These are phyloP conservation scores for Conus ventricosus DNA, from an alignment of 1,140 invertebrate genomes.

Conservation along the genomic window DNA sequence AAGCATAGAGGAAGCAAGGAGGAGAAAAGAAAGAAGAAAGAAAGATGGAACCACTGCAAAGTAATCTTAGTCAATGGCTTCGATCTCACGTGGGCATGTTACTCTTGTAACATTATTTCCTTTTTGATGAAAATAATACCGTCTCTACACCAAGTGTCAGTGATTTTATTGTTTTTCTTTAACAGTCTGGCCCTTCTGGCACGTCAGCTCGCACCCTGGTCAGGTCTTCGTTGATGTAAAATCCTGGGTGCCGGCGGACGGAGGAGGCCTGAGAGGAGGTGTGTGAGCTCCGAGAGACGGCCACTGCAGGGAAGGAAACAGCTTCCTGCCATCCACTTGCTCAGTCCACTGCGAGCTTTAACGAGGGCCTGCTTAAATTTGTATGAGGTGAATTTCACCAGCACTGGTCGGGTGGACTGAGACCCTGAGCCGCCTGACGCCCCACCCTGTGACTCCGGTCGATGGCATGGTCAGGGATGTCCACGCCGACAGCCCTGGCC, in stretches of 20 bases:
- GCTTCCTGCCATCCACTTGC: background rate
- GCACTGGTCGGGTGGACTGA: background rate
- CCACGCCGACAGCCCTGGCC: background rate
- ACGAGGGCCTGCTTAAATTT: background rate
- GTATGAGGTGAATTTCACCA: background rate
- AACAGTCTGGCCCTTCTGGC: background rate
- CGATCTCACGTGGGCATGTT: no score
- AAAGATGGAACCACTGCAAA: no score
- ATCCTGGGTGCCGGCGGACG: background rate
- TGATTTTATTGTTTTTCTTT: background rate
- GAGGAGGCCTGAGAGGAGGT: background rate
- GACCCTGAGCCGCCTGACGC: background rate
- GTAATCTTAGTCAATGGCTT: no score
- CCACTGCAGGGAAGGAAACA: background rate
- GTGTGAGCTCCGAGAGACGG: background rate
- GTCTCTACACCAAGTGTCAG: background rate
- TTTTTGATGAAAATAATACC: background rate
- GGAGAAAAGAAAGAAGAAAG: no score
- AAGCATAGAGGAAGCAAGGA: no score
- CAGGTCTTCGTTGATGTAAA: conserved; percentile 23
- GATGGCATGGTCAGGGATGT: background rate
- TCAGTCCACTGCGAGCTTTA: background rate
- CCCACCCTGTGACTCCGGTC: background rate
- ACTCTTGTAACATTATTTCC: no score
- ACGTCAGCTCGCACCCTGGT: background rate